Evolutionary conservation across 2,888 invertebrate genomes (phyloP).

Genomic region (Hyles lineata): DNA sequence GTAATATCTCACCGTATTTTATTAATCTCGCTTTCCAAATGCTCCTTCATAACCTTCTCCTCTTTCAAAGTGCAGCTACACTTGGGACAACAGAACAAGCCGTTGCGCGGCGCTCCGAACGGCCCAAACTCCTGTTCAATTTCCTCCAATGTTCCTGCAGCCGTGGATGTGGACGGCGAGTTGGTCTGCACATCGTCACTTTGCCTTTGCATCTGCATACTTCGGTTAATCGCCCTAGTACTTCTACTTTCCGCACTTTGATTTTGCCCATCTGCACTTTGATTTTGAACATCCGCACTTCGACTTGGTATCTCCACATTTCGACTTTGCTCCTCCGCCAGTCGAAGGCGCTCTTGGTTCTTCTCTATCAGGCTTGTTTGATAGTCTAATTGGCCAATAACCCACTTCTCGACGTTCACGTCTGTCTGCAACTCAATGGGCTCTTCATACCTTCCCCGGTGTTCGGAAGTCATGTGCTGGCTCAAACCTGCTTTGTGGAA

Average conservation of each 20-base stretch:
- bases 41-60: conserved; percentile 62
- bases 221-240: no score
- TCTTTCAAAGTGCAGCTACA: conserved; percentile 56
- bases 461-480: conserved; percentile 82
- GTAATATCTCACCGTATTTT: conserved; percentile 65
- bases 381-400: conserved; percentile 62
- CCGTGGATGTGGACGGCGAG: no score
- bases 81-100: conserved; percentile 67
- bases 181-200: no score
- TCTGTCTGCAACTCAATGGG: conserved; percentile 72
- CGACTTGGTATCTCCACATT: not conserved
- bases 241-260: no score
- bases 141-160: conserved; percentile 41
- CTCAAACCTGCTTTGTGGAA: conserved; percentile 82
- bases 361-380: conserved; percentile 61
- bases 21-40: conserved; percentile 71
- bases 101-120: conserved; percentile 57
- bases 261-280: no score
- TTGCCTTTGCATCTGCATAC: no score
- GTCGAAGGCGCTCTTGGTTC: conserved; percentile 50
- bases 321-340: not conserved
- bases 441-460: conserved; percentile 62
- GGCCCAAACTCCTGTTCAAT: conserved; percentile 64
- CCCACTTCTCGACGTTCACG: conserved; percentile 82
- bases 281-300: no score